Evolutionary conservation across 1,140 invertebrate species (phyloP).

Genomic region (Drosophila nigrodunni): DNA sequence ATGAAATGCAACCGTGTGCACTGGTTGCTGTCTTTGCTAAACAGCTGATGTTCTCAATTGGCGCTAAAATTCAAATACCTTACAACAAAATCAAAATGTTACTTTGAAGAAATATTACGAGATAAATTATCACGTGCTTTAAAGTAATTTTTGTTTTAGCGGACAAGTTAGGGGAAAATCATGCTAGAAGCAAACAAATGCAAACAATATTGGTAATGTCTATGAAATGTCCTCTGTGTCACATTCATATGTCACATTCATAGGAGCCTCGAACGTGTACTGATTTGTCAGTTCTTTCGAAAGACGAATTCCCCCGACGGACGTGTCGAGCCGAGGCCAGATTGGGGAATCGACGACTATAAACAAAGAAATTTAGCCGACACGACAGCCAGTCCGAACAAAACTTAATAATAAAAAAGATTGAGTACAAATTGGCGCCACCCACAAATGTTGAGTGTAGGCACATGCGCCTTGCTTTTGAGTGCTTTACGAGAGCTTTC

Average conservation of each 20-base stretch:
- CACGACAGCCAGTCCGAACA: conserved; percentile 31
- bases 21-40: conserved; percentile 29
- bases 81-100: background rate
- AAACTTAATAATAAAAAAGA: conserved; percentile 40
- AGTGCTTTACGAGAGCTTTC: conserved; percentile 47
- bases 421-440: conserved; percentile 64
- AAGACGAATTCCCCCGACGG: conserved; percentile 14
- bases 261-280: conserved; percentile 5
- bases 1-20: background rate
- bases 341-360: conserved; percentile 3
- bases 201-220: background rate
- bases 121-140: no score
- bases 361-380: conserved; percentile 7
- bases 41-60: background rate
- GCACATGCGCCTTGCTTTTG: conserved; percentile 48
- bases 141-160: no score
- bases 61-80: conserved; percentile 2
- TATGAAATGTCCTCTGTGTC: background rate
- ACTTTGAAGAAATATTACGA: no score
- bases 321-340: conserved; percentile 12
- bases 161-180: no score
- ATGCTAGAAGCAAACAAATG: no score
- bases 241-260: background rate
- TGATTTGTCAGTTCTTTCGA: conserved; percentile 28
- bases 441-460: conserved; percentile 61